Conservation (phyloP, 2,113 vertebrate species). For the Callipepla squamata region DNA sequence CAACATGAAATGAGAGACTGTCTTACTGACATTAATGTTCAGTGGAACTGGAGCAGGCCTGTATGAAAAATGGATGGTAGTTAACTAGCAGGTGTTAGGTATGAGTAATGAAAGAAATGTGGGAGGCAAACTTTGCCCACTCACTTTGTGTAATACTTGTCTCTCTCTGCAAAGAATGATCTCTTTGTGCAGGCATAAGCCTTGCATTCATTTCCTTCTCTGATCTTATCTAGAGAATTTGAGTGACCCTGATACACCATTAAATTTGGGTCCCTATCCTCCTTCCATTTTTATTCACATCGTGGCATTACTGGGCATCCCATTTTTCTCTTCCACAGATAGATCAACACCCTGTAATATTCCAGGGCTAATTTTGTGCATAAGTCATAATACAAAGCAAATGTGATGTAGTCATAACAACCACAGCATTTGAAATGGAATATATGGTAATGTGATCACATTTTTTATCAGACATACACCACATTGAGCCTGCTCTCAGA, state of each 20-base stretch:
- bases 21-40: slow-evolving; percentile 33
- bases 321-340: not conserved
- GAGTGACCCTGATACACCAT: slow-evolving; percentile 38
- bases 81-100: slow-evolving; percentile 56
- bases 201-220: slow-evolving; percentile 56
- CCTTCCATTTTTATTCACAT: not conserved
- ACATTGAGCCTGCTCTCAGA: not conserved
- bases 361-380: not conserved
- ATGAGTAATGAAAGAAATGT: slow-evolving; percentile 68
- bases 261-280: slow-evolving; percentile 10
- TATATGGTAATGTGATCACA: not conserved
- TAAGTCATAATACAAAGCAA: not conserved
- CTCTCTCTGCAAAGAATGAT: slow-evolving; percentile 39
- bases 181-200: slow-evolving; percentile 59
- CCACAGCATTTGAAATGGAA: not conserved
- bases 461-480: fast-evolving
- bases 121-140: slow-evolving; percentile 41
- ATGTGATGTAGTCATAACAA: not conserved
- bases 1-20: slow-evolving; percentile 39
- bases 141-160: slow-evolving; percentile 36
- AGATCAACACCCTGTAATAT: slow-evolving; percentile 52
- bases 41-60: slow-evolving; percentile 15
- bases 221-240: slow-evolving; percentile 65
- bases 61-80: slow-evolving; percentile 42
- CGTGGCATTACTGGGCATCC: not conserved